Conservation (phyloP, 2,888 invertebrate species). For the Drosophila mimica region DNA sequence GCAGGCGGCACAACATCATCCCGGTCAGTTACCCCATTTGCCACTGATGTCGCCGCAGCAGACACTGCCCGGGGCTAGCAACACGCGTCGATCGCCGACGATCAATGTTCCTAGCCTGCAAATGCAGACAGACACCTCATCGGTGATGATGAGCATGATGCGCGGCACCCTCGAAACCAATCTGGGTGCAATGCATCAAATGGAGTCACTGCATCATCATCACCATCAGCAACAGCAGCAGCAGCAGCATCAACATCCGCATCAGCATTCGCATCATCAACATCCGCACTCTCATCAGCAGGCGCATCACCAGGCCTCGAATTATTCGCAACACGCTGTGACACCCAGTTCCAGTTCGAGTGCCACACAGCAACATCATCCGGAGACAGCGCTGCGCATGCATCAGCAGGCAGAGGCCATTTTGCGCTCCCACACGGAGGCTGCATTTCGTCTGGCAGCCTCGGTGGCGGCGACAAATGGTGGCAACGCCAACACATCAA, state of each 20-base stretch:
- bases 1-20: slow-evolving; percentile 26
- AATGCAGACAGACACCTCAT: slow-evolving; percentile 70
- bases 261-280: slow-evolving; percentile 77
- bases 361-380: slow-evolving; percentile 58
- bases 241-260: slow-evolving; percentile 64
- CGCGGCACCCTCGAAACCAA: slow-evolving; percentile 82
- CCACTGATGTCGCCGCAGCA: slow-evolving; percentile 35
- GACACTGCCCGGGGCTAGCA: slow-evolving; percentile 54
- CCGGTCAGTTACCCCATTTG: slow-evolving; percentile 56
- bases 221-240: slow-evolving; percentile 45
- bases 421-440: slow-evolving; percentile 93
- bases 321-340: slow-evolving; percentile 5
- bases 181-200: slow-evolving; percentile 62
- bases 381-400: slow-evolving; percentile 86
- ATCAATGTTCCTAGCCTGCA: slow-evolving; percentile 63
- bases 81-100: slow-evolving; percentile 73
- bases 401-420: slow-evolving; percentile 89
- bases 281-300: slow-evolving; percentile 89
- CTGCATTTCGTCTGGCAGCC: slow-evolving; percentile 90
- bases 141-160: slow-evolving; percentile 87
- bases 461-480: slow-evolving; percentile 47
- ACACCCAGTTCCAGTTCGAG: not conserved
- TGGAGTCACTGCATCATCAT: slow-evolving; percentile 65
- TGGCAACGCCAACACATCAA: slow-evolving; percentile 17
- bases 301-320: slow-evolving; percentile 79